Base-by-base conservation (phyloP, 30 jellyfish, hydroid and myxozoan genomes). In the Clytia hemisphaerica region DNA sequence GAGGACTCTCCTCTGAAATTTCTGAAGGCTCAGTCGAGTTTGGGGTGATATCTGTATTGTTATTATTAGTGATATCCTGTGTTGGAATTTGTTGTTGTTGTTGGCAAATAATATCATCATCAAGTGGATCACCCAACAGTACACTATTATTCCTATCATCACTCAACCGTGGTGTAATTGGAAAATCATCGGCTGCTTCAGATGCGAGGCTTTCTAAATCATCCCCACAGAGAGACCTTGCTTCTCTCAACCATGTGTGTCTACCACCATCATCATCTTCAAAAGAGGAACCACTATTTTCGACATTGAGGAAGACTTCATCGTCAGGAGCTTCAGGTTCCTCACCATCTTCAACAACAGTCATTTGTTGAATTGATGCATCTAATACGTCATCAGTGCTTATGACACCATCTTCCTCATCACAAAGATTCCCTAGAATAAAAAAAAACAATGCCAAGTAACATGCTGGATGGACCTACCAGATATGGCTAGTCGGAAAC, bases 181-280 rank as follows among this genome's bases (percentile, higher is more conserved):
- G 83, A 26, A 76, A 19, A n/a, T 38, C 31, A 4, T 74, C 85
- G 21, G 68, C 88, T 1, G 94, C 97, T 60, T 88, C 97, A 30
- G 96, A 86, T 0, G 97, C 97, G n/a, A 88, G 77, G 44, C 76
- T 45, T 59, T 88, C 93, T 14, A 88, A 70, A 75, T 88, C 97
- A 3, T 75, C 97, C 2, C 97, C 97, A 79, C 97, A 88, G 2
- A 88, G 85, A 1, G 97, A 88, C 48, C 92, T 54, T 0, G 94
- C 97, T 28, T 79, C 71, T 21, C 92, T 79, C 42, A 88, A 73
- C 97, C 97, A 88, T 36, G 55, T 36, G 25, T 29, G 49, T 16
- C 87, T 51, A 9, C 67, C 75, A 28, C 58, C 37, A 48, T 72
- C 84, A 31, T 63, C 22, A n/a, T n/a, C n/a, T n/a, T n/a, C n/a